A percentile compares a stretch with the other conserved stretches of the same genome.
Conservation (phyloP, 2,113 vertebrate genomes). For the Pyxicephalus adspersus region DNA sequence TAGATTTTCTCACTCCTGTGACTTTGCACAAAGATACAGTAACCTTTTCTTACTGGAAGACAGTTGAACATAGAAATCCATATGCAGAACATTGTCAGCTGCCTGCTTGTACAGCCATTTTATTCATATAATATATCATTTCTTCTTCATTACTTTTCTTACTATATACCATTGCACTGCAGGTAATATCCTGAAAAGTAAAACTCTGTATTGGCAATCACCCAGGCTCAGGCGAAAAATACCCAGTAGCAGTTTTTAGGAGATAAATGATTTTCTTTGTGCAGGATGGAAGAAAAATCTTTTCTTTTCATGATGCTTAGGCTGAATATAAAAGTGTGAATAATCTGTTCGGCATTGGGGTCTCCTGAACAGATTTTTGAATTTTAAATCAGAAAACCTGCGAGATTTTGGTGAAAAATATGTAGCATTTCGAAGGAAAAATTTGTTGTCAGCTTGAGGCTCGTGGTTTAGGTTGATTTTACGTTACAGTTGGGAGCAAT, state of each 20-base stretch:
- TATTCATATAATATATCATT: constrained; percentile 1
- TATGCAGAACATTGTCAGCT: background rate
- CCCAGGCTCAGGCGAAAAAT: background rate
- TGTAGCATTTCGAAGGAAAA: constrained; percentile 17
- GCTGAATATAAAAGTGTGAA: background rate
- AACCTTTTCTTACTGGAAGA: background rate
- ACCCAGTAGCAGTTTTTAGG: background rate
- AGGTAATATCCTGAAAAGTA: constrained; percentile 27
- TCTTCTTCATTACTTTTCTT: constrained; percentile 23
- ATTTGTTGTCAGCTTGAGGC: constrained; percentile 8
- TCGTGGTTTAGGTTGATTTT: constrained; percentile 40
- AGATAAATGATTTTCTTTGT: constrained; percentile 11
- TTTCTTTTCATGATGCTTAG: background rate
- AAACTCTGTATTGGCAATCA: constrained; percentile 8
- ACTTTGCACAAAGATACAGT: background rate
- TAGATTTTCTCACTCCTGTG: background rate
- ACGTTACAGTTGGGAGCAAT: constrained; percentile 45
- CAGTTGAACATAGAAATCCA: background rate
- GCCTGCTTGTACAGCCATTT: background rate
- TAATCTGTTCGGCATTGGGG: background rate
- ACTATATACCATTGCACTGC: constrained; percentile 4
- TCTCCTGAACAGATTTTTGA: constrained; percentile 5
- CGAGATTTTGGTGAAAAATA: constrained; percentile 16
- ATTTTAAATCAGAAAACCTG: constrained; percentile 5
- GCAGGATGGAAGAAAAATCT: background rate